A percentile compares a stretch with the other conserved stretches of the same genome.
These are phyloP conservation scores for Miniopterus natalensis DNA, from an alignment of 2,113 vertebrate species.

Conservation along the genomic window DNA sequence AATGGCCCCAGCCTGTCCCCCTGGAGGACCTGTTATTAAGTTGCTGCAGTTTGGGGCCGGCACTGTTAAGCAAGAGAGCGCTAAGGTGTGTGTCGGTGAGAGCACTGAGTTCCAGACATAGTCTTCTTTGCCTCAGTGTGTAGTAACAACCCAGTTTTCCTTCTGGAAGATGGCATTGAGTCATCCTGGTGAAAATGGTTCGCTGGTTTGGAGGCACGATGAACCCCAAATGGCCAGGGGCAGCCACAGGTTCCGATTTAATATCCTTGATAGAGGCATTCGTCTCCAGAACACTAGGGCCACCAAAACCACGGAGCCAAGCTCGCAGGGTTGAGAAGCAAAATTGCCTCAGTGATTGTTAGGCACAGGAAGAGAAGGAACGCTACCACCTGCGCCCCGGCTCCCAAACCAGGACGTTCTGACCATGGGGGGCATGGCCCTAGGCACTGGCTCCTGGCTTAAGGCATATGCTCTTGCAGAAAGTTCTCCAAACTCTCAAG, in stretches of 20 bases:
- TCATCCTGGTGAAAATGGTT: not conserved
- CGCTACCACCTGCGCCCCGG: not conserved
- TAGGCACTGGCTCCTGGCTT: not conserved
- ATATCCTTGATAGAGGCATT: not conserved
- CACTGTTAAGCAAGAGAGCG: not conserved
- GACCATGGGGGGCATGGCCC: not conserved
- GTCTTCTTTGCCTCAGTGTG: not conserved
- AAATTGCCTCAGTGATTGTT: not conserved
- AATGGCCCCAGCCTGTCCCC: not conserved
- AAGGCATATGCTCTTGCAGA: not conserved
- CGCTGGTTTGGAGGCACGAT: not conserved
- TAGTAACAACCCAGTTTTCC: not conserved
- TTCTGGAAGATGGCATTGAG: not conserved
- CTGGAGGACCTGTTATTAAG: not conserved
- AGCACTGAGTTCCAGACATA: not conserved
- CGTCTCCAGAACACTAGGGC: not conserved
- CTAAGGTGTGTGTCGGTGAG: not conserved
- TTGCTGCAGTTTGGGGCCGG: not conserved
- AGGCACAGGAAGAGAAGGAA: not conserved
- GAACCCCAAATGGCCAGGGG: not conserved
- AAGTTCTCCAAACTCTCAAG: not conserved
- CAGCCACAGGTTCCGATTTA: not conserved
- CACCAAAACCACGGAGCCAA: not conserved
- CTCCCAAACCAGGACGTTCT: not conserved
- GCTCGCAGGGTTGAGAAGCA: not conserved